Percentiles rank a stretch among this genome's conserved stretches.
Evolutionary conservation across 2,113 vertebrate species (phyloP).

Genomic region (Ellobius talpinus): DNA sequence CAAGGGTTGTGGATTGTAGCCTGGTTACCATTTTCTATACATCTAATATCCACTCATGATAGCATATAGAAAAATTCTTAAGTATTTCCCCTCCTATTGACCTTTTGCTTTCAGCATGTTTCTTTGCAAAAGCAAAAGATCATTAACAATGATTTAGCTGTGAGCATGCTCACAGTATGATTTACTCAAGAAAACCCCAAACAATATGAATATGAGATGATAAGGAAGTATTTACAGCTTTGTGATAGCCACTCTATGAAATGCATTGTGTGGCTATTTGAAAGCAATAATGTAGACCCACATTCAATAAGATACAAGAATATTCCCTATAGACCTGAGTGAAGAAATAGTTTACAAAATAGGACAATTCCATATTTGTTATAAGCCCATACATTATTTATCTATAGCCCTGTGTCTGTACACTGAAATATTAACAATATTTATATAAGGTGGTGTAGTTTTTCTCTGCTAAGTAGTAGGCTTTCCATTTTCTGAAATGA

Average conservation of each 20-base stretch:
- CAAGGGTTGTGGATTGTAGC: too few relatives aligned
- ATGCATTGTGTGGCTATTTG: background rate
- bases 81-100: slow-evolving; percentile 35
- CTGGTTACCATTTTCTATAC: too few relatives aligned
- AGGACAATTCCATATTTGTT: slow-evolving; percentile 31
- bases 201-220: slow-evolving; percentile 19
- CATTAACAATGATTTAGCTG: slow-evolving; percentile 11
- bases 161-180: background rate
- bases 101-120: background rate
- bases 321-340: slow-evolving; percentile 1
- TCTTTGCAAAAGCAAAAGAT: slow-evolving; percentile 10
- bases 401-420: background rate
- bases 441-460: background rate
- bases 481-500: slow-evolving; percentile 57
- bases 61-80: slow-evolving; percentile 17
- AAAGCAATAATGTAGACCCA: slow-evolving; percentile 17
- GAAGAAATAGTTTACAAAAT: slow-evolving; percentile 17
- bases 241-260: slow-evolving; percentile 10
- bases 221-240: background rate
- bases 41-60: background rate
- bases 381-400: background rate
- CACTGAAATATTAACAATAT: slow-evolving; percentile 30
- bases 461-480: slow-evolving; percentile 13
- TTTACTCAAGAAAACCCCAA: slow-evolving; percentile 17
- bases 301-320: slow-evolving; percentile 49